Base-by-base conservation (phyloP, 30 jellyfish, hydroid and myxozoan genomes). In the Sanderia malayensis region DNA sequence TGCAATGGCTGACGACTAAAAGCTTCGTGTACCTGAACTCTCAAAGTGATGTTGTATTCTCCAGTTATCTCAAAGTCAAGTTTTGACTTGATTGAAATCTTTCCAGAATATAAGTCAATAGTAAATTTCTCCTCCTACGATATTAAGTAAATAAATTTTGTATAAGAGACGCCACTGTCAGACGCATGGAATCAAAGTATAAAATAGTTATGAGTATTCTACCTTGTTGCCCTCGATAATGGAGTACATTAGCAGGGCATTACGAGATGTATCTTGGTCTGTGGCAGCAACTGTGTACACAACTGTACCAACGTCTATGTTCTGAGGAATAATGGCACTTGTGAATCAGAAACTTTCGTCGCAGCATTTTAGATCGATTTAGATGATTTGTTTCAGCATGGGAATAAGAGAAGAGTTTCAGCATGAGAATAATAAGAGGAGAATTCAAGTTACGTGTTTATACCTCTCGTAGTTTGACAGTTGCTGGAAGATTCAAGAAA, bases 61-160 rank as follows among this genome's bases (percentile, higher is more conserved):
- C 31, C 21, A 8, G 66, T 70, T 15, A 80, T 19, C 46, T 81
- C 93, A 46, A 60, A 70, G 44, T 81, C 93, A 4, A 81, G 79
- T 1, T 46, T 52, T 2, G 70, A 20, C 20, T 26, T 57, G 1
- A 80, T 76, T 18, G 88, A 76, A 18, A 76, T 61, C 45, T 62
- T 76, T 8, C 93, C 93, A 9, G 76, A 26, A 0, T 23, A 57
- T 29, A 72, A 23, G 28, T 81, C 28, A 24, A 81, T 70, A 8
- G 33, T 62, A 59, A 81, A 81, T 24, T 28, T 57, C 17, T 80
- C 85, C 19, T 81, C 75, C 88, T 80, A 25, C 80, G 63, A 41
- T 76, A 76, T n/a, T n/a, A n/a, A n/a, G n/a, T n/a, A n/a, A n/a
- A n/a, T n/a, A n/a, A n/a, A n/a, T n/a, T n/a, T n/a, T n/a, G n/a